Base-by-base conservation (phyloP, 2,888 invertebrate genomes). In the Notodonta dromedarius region DNA sequence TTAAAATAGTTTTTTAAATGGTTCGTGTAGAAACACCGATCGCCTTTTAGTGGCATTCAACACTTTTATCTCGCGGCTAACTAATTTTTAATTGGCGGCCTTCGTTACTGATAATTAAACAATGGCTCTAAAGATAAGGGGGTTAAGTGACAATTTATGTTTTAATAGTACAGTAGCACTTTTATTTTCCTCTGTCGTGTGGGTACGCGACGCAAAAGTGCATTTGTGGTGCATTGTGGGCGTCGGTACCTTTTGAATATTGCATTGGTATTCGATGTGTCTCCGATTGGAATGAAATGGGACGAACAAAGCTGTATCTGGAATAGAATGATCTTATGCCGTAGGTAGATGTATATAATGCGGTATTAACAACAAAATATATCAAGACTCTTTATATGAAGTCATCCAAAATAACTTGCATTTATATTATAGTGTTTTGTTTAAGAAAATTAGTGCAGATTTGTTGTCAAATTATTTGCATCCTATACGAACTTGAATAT, bases 101-200 rank as follows among this genome's bases (percentile, higher is more conserved):
- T 68, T 73, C 81, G 86, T 78, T 54, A 55, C 60, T 69, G 86
- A 87, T 89, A 89, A 88, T 83, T 80, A 78, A 84, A 90, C 90
- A 90, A 88, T 85, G 77, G 83, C 73, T 65, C 70, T 69, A 51
- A 70, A 84, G 87, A 88, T 84, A 78, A 78, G 62, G 65, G 58
- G 48, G 71, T 78, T 88, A 89, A 91, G 90, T 90, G 90, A 88
- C 82, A 89, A 91, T 89, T 86, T 89, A 89, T 91, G 90, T 91
- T 86, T 82, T 78, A 73, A 76, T 74, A 71, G 55, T 57, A 1
- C 52, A 52, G 32, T 52, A 52, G 52, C 52, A 16, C 46, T 46
- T 46, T 46, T 46, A 46, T 46, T 46, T 46, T 46, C n/a, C 11
- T 62, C 59, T 59, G 56, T 59, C 54, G 62, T 57, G 32, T 50